Percentiles rank a stretch among this genome's conserved stretches.
Evolutionary conservation across 2,797 vertebrate species (phyloP).

Genomic region (Sebastes umbrosus): DNA sequence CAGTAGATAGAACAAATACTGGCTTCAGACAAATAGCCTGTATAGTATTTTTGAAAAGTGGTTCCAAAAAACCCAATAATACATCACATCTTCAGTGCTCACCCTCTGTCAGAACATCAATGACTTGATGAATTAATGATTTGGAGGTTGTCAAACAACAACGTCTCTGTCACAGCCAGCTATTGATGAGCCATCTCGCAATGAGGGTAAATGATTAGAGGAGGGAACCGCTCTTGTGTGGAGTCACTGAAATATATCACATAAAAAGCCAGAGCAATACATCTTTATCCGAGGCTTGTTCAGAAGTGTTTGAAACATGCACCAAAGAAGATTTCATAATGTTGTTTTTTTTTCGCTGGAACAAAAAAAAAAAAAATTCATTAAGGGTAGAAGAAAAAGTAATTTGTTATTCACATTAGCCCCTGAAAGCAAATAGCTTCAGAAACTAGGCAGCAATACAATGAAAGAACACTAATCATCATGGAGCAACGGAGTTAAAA

Average conservation of each 20-base stretch:
- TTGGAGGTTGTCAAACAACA: conserved; percentile 53
- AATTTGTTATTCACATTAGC: conserved; percentile 24
- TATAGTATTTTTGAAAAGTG: conserved; percentile 22
- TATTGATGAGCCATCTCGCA: conserved; percentile 53
- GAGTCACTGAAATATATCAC: conserved; percentile 22
- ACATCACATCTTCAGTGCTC: conserved; percentile 19
- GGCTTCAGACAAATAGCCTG: conserved; percentile 8
- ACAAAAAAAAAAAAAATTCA: conserved; percentile 2
- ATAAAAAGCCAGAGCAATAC: neutral
- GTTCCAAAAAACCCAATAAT: neutral
- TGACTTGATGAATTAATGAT: conserved; percentile 59
- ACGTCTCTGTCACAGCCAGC: conserved; percentile 28
- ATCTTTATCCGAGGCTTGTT: conserved; percentile 6
- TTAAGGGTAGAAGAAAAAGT: conserved; percentile 11
- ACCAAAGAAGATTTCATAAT: conserved; percentile 4
- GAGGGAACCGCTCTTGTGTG: neutral
- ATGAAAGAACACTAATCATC: conserved; percentile 1
- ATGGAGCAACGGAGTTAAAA: neutral
- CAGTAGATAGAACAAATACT: conserved; percentile 1
- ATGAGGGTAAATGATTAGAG: conserved; percentile 50
- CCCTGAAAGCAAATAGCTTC: conserved; percentile 15
- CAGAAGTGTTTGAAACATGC: conserved; percentile 13
- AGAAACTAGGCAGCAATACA: neutral
- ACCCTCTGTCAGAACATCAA: conserved; percentile 50
- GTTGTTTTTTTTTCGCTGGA: neutral